These are phyloP conservation scores for Lottia scabra DNA, from an alignment of 2,888 invertebrate species.

Conservation along the genomic window DNA sequence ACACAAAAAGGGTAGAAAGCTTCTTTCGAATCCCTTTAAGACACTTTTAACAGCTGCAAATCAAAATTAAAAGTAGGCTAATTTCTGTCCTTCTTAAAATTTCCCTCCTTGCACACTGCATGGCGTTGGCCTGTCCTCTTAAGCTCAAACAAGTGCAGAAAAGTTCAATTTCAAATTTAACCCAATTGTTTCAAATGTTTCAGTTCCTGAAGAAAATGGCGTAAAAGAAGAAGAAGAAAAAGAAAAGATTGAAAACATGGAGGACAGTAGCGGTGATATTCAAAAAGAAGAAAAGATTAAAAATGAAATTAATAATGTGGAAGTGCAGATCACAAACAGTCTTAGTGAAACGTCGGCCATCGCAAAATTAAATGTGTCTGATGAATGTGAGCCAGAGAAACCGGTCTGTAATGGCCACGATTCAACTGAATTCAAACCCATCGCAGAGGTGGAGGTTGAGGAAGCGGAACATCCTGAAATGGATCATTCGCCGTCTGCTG, in stretches of 20 bases:
- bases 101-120: too few relatives aligned
- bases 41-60: too few relatives aligned
- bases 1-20: too few relatives aligned
- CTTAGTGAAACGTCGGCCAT: slow-evolving; percentile 22
- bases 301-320: background rate
- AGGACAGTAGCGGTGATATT: slow-evolving; percentile 23
- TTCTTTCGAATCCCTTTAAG: too few relatives aligned
- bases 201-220: slow-evolving; percentile 18
- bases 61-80: too few relatives aligned
- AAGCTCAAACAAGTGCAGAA: too few relatives aligned
- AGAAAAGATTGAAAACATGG: slow-evolving; percentile 23
- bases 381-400: slow-evolving; percentile 11
- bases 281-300: slow-evolving; percentile 1
- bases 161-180: too few relatives aligned
- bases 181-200: too few relatives aligned
- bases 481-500: slow-evolving; percentile 33
- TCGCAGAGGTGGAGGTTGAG: slow-evolving; percentile 27
- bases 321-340: slow-evolving; percentile 18
- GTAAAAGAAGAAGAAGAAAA: slow-evolving; percentile 25
- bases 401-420: slow-evolving; percentile 50
- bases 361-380: slow-evolving; percentile 26
- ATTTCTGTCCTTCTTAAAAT: too few relatives aligned
- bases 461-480: slow-evolving; percentile 16
- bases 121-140: too few relatives aligned
- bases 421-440: slow-evolving; percentile 31